These are phyloP conservation scores for Nomada goodeniana DNA, from an alignment of 2,888 invertebrate species.

Conservation along the genomic window DNA sequence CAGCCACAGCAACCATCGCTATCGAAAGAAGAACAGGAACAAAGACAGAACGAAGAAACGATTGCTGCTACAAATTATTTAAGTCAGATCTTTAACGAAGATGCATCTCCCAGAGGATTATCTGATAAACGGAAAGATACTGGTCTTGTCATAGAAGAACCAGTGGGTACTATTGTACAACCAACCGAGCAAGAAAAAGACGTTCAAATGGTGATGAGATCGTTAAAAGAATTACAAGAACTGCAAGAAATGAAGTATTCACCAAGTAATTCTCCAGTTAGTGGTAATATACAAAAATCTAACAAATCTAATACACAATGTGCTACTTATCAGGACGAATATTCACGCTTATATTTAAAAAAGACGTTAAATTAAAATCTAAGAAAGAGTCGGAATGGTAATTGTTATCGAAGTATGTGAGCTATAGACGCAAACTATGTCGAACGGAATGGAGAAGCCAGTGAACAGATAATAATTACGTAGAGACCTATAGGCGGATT, in stretches of 20 bases:
- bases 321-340: slow-evolving; percentile 76
- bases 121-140: slow-evolving; percentile 75
- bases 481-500: slow-evolving; percentile 58
- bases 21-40: slow-evolving; percentile 80
- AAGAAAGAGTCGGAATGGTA: slow-evolving; percentile 80
- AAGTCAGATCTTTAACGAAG: slow-evolving; percentile 83
- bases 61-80: slow-evolving; percentile 83
- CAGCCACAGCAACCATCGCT: slow-evolving; percentile 53
- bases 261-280: slow-evolving; percentile 78
- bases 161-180: slow-evolving; percentile 63
- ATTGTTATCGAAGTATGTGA: slow-evolving; percentile 41
- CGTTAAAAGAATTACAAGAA: slow-evolving; percentile 82
- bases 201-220: slow-evolving; percentile 83
- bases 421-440: slow-evolving; percentile 42
- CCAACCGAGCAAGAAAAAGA: slow-evolving; percentile 80
- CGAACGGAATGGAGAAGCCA: slow-evolving; percentile 42
- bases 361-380: slow-evolving; percentile 79
- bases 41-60: slow-evolving; percentile 82
- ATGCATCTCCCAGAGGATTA: slow-evolving; percentile 68
- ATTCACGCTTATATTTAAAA: slow-evolving; percentile 78
- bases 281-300: slow-evolving; percentile 72
- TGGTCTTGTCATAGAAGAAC: slow-evolving; percentile 70
- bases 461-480: slow-evolving; percentile 60
- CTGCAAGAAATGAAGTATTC: slow-evolving; percentile 79
- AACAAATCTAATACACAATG: slow-evolving; percentile 76